These are phyloP conservation scores for Chaetodon trifasciatus DNA, from an alignment of 2,797 vertebrate genomes.

Conservation along the genomic window DNA sequence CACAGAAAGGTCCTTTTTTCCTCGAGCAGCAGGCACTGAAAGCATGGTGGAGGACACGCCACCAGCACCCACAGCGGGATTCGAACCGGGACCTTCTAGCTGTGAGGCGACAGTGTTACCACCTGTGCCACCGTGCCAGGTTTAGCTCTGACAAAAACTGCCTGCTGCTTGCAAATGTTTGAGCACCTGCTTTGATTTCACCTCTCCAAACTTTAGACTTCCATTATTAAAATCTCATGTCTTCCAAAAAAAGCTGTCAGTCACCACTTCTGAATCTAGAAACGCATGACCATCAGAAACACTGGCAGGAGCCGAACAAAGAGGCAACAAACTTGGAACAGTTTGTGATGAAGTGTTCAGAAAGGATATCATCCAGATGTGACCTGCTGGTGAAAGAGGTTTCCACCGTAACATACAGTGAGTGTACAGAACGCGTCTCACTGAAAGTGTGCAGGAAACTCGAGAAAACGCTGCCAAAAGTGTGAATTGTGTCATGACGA, in stretches of 20 bases:
- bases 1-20: no score
- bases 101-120: no score
- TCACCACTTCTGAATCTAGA: not conserved
- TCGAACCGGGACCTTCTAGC: no score
- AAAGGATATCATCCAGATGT: not conserved
- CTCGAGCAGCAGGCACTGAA: no score
- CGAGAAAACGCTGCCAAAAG: conserved; percentile 11
- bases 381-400: conserved; percentile 4
- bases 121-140: no score
- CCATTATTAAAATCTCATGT: not conserved
- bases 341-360: not conserved
- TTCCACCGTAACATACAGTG: not conserved
- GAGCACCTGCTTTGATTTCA: not conserved
- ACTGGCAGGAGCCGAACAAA: not conserved
- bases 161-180: no score
- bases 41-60: no score
- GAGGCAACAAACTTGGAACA: not conserved
- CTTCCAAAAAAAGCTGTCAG: not conserved
- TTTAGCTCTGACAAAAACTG: no score
- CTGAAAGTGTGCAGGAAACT: conserved; percentile 8
- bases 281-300: no score
- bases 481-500: conserved; percentile 28
- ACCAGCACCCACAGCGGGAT: no score
- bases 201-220: not conserved
- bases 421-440: conserved; percentile 1